These are phyloP conservation scores for Chloroceryle amazona DNA, from an alignment of 2,797 vertebrate genomes.

Conservation along the genomic window DNA sequence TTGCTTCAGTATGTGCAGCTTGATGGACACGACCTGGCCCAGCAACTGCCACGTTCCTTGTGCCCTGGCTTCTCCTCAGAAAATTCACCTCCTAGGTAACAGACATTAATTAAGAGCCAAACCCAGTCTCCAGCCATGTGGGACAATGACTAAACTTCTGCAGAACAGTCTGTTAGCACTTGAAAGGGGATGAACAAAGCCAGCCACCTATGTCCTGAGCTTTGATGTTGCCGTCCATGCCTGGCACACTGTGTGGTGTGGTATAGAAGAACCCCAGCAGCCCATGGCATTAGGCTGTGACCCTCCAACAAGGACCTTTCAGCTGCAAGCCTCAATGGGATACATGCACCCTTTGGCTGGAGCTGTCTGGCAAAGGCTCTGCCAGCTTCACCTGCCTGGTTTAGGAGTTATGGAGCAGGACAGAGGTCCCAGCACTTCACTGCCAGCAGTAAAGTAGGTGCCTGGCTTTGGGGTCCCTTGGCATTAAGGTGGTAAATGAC, in stretches of 20 bases:
- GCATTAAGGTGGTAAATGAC: not conserved
- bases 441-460: fast-evolving
- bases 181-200: not conserved
- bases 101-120: not conserved
- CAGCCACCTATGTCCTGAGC: not conserved
- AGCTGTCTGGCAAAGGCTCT: not conserved
- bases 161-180: not conserved
- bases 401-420: not conserved
- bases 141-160: not conserved
- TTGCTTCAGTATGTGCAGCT: not conserved
- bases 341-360: not conserved
- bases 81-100: not conserved
- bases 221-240: not conserved
- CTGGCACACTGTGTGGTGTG: not conserved
- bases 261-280: not conserved
- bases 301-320: not conserved
- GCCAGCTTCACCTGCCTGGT: not conserved
- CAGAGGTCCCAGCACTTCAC: fast-evolving
- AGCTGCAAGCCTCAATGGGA: not conserved
- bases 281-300: not conserved
- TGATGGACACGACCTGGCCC: not conserved
- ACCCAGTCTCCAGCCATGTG: not conserved
- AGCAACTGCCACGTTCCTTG: not conserved
- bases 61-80: not conserved
- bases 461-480: not conserved